Evolutionary conservation across 2,113 vertebrate species (phyloP).

Genomic region (Mohoua ochrocephala): DNA sequence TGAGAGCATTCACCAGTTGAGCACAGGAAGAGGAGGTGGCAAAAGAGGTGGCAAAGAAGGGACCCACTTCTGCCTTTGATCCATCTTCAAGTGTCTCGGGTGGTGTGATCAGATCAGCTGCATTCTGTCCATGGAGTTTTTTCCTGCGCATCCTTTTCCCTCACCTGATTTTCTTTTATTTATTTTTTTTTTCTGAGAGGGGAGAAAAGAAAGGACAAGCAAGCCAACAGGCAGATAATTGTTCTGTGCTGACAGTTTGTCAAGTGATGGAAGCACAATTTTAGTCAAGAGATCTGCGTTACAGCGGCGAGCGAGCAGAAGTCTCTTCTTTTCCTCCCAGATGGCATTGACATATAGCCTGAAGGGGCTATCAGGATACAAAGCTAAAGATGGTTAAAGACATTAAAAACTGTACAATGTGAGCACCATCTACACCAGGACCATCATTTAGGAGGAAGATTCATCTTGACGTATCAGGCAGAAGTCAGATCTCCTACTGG

Average conservation of each 20-base stretch:
- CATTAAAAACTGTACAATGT: conserved; percentile 36
- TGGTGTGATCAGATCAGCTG: background rate
- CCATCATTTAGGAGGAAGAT: background rate
- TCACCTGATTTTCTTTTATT: background rate
- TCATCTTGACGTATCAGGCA: background rate
- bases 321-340: conserved; percentile 41
- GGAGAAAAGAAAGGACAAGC: background rate
- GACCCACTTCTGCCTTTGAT: background rate
- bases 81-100: background rate
- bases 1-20: background rate
- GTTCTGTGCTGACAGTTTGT: conserved; percentile 33
- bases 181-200: background rate
- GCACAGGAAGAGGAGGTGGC: background rate
- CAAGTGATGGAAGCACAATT: conserved; percentile 18
- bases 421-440: background rate
- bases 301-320: background rate
- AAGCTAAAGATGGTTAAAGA: conserved; percentile 58
- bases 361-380: conserved; percentile 49
- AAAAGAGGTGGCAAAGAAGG: background rate
- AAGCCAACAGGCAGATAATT: conserved; percentile 16
- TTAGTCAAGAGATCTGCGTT: background rate
- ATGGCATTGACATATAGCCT: conserved; percentile 52
- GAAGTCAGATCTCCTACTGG: background rate
- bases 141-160: background rate
- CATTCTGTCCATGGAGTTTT: background rate